These are phyloP conservation scores for Vollenhovia emeryi DNA, from an alignment of 1,140 invertebrate species.

Conservation along the genomic window DNA sequence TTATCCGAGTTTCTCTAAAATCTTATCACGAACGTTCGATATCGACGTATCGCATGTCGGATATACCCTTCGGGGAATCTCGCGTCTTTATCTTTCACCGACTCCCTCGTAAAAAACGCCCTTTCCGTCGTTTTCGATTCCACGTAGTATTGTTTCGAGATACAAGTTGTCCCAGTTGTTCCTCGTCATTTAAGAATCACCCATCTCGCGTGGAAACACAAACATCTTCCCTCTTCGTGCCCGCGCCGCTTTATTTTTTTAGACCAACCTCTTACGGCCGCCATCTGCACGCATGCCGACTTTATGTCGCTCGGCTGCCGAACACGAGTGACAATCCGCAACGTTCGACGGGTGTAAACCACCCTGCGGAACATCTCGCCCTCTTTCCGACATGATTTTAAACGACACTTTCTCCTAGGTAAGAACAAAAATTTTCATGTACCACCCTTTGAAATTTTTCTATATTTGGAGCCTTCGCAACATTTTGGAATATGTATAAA, in stretches of 20 bases:
- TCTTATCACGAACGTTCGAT: slow-evolving; percentile 13
- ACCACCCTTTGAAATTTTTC: neutral
- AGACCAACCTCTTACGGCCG: slow-evolving; percentile 75
- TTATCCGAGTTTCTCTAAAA: neutral
- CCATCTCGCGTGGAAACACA: slow-evolving; percentile 78
- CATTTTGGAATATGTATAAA: too few species aligned
- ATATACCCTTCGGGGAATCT: neutral
- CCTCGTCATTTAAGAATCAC: slow-evolving; percentile 74
- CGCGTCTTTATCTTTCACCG: neutral
- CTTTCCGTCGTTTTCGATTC: slow-evolving; percentile 30
- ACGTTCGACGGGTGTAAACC: slow-evolving; percentile 69
- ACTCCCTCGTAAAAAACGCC: neutral
- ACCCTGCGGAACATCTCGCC: slow-evolving; percentile 27
- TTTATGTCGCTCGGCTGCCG: slow-evolving; percentile 63
- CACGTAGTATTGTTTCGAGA: slow-evolving; percentile 61
- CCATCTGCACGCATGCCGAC: slow-evolving; percentile 78
- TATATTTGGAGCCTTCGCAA: too few species aligned
- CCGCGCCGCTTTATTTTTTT: slow-evolving; percentile 81
- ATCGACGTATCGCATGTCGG: slow-evolving; percentile 16
- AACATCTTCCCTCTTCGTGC: slow-evolving; percentile 74
- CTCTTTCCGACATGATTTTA: slow-evolving; percentile 34
- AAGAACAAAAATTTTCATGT: neutral
- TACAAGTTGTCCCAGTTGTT: slow-evolving; percentile 74
- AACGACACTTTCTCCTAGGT: neutral
- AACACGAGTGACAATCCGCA: slow-evolving; percentile 57